A percentile compares a stretch with the other conserved stretches of the same genome.
Evolutionary conservation across 1,140 invertebrate genomes (phyloP).

Genomic region (Chironomus striatipennis): DNA sequence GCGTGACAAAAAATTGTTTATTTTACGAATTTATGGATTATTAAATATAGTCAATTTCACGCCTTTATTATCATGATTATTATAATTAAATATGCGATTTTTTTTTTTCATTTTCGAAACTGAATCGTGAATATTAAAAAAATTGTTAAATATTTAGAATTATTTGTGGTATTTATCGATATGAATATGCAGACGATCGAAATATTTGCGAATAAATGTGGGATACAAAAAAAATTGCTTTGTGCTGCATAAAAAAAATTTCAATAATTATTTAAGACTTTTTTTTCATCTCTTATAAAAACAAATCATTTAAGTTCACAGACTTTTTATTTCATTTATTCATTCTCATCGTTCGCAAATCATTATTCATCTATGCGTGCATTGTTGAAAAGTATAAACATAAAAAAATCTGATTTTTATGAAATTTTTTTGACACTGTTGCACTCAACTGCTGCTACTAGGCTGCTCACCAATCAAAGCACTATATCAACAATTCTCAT

Average conservation of each 20-base stretch:
- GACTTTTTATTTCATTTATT: not conserved
- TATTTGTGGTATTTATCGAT: not conserved
- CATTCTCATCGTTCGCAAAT: not conserved
- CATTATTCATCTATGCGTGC: not conserved
- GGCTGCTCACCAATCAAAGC: not conserved
- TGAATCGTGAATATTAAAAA: not conserved
- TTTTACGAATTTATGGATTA: not conserved
- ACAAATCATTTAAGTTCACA: not conserved
- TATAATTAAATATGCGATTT: not conserved
- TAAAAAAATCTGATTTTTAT: not conserved
- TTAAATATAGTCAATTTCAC: slow-evolving; percentile 9
- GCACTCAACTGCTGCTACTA: not conserved
- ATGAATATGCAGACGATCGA: too few species aligned
- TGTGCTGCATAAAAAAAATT: not conserved
- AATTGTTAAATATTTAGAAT: slow-evolving; percentile 15
- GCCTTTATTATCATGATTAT: not conserved
- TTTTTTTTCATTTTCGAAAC: too few species aligned
- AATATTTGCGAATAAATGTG: too few species aligned
- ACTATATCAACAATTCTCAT: slow-evolving; percentile 14
- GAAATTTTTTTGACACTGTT: slow-evolving; percentile 9
- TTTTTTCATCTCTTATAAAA: not conserved
- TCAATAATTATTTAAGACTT: not conserved
- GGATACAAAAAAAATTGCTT: too few species aligned
- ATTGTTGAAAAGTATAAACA: too few species aligned
- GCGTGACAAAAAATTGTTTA: slow-evolving; percentile 1